Conservation (phyloP, 2,888 invertebrate species). For the Netelia inedita region DNA sequence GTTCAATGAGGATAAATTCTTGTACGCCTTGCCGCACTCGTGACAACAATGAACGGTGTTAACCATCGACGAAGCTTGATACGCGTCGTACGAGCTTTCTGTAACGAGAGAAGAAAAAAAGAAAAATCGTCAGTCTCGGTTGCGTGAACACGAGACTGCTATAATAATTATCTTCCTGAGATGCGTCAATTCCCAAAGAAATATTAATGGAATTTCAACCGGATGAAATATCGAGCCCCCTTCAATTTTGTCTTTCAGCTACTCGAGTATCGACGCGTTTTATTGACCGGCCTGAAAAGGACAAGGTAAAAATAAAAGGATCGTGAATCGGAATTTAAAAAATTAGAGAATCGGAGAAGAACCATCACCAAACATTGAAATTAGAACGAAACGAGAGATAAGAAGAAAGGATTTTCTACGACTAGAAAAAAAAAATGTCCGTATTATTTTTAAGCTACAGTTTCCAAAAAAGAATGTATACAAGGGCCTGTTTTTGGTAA, state of each 20-base stretch:
- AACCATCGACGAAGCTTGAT: slow-evolving; percentile 52
- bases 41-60: slow-evolving; percentile 75
- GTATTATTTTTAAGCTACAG: background rate
- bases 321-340: background rate
- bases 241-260: slow-evolving; percentile 8
- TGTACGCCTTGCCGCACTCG: slow-evolving; percentile 80
- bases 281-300: background rate
- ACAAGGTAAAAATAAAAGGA: background rate
- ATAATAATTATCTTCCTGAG: slow-evolving; percentile 15
- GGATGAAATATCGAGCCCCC: background rate
- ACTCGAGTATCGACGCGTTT: background rate
- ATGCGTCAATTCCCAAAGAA: too few species aligned
- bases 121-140: slow-evolving; percentile 69
- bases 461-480: background rate
- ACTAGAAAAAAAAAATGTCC: background rate
- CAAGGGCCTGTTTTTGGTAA: slow-evolving; percentile 5
- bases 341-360: background rate
- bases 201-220: slow-evolving; percentile 16
- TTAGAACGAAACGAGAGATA: background rate
- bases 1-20: slow-evolving; percentile 80
- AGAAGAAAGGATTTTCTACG: background rate
- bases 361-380: slow-evolving; percentile 14
- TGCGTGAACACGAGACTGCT: slow-evolving; percentile 33
- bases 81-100: slow-evolving; percentile 72
- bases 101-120: slow-evolving; percentile 77